Evolutionary conservation across 1,140 invertebrate genomes (phyloP), one percentile per base, ranked within the genome.

Genomic region (Ips typographus): DNA sequence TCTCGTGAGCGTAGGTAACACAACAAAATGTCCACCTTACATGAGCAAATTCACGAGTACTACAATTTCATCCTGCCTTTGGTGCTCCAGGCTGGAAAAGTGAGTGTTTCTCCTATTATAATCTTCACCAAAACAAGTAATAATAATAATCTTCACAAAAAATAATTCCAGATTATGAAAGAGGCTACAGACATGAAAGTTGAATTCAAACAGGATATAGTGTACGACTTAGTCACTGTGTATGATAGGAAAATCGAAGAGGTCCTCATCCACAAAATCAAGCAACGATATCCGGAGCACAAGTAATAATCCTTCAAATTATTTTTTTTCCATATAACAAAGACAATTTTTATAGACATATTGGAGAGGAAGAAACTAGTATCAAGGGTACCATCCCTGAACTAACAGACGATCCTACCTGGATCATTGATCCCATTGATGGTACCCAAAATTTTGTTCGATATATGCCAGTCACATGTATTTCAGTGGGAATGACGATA

Each of bases 351-450:
- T 69, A 22, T 22, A 93, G 92, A 76, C 93, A 94, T 77, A 95
- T 95, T 71, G 93, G 91, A 2, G 93, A 95, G 78, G 94, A 95
- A 80, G 85, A 87, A 7, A 85, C 88, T 2, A 84, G 84, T 41
- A 80, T 83, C 40, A 84, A 85, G 0, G 65, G 82, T 72, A 84
- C 84, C 22, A 84, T 85, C n/a, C 49, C 59, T 38, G 82, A 86
- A 22, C 80, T 94, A 49, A 93, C 92, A 3, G 85, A 94, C 76
- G 86, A 86, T 8, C 92, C 93, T 22, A 95, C 93, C 1, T 96
- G 94, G 94, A 93, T 96, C 67, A 93, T 96, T 70, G 94, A 91
- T 79, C 89, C 89, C 4, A 89, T 91, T 51, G 89, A 91, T 79
- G 90, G 90, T 37, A 91, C 90, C 2, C 87, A 87, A 47, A 91